phyloP scores from a whole-genome alignment of 2,797 vertebrate genomes.

The Anguilla pacifica region DNA sequence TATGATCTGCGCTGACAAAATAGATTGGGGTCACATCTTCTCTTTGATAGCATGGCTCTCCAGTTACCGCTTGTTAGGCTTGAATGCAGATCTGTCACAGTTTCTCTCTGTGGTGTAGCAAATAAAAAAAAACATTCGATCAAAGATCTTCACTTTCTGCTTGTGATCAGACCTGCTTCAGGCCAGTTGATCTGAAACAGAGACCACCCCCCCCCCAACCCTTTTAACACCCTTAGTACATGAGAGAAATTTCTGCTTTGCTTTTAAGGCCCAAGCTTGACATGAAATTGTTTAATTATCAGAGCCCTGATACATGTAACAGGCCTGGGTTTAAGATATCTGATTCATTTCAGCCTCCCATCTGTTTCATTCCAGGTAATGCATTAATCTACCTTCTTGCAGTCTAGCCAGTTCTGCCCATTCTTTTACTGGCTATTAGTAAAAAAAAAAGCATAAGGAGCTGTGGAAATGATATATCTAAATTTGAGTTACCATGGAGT shows the following conservation, averaged over 20 bases:
- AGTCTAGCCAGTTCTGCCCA: neutral
- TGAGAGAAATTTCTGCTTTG: slow-evolving; percentile 5
- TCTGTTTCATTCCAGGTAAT: neutral
- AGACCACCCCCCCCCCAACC: slow-evolving; percentile 29
- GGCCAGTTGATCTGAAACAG: neutral
- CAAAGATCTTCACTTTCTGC: slow-evolving; percentile 37
- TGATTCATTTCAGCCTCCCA: neutral
- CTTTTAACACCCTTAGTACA: slow-evolving; percentile 15
- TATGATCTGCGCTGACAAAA: neutral
- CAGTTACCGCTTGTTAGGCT: slow-evolving; percentile 38
- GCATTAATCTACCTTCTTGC: neutral
- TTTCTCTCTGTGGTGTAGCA: slow-evolving; percentile 43
- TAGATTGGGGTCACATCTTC: neutral
- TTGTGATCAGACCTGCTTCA: slow-evolving; percentile 55
- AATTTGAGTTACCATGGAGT: slow-evolving; percentile 8
- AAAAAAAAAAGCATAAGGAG: slow-evolving; percentile 8
- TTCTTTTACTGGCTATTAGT: slow-evolving; percentile 14
- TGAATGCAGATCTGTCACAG: slow-evolving; percentile 30
- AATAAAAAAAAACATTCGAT: slow-evolving; percentile 40
- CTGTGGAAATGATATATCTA: neutral
- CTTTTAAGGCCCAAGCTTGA: slow-evolving; percentile 4
- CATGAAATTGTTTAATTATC: slow-evolving; percentile 14
- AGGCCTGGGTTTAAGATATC: neutral
- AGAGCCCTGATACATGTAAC: neutral
- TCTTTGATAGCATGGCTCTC: slow-evolving; percentile 38